A percentile compares a stretch with the other conserved stretches of the same genome.
phyloP scores from a whole-genome alignment of 2,113 vertebrate species.

The Onychorhynchus coronatus region DNA sequence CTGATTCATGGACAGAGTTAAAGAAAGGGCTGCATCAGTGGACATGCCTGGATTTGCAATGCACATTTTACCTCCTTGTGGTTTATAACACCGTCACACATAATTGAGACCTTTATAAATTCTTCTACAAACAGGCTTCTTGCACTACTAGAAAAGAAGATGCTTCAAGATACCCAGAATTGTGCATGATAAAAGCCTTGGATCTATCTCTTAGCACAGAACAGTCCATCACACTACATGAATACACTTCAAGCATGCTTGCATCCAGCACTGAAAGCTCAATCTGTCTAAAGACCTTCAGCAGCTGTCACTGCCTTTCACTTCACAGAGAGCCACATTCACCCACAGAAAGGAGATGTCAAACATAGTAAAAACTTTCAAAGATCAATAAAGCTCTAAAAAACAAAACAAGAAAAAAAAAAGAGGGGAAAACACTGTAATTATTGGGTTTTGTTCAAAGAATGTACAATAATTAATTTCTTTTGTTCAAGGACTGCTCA shows the following conservation, averaged over 20 bases:
- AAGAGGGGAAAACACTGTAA: neutral
- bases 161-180: neutral
- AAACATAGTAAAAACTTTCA: neutral
- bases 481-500: neutral
- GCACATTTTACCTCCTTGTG: neutral
- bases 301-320: neutral
- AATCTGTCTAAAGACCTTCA: neutral
- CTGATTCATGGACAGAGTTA: constrained; percentile 32
- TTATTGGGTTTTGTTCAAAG: neutral
- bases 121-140: neutral
- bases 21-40: neutral
- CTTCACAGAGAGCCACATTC: neutral
- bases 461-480: neutral
- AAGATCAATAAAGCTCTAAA: neutral
- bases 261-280: neutral
- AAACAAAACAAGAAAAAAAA: neutral
- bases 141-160: neutral
- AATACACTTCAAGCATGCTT: neutral
- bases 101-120: constrained; percentile 27
- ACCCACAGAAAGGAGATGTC: neutral
- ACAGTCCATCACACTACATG: neutral
- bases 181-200: neutral
- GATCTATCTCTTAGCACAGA: neutral
- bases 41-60: neutral
- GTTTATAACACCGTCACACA: neutral